Evolutionary conservation across 1,140 invertebrate genomes (phyloP).

Genomic region (Bombus difficillimus): DNA sequence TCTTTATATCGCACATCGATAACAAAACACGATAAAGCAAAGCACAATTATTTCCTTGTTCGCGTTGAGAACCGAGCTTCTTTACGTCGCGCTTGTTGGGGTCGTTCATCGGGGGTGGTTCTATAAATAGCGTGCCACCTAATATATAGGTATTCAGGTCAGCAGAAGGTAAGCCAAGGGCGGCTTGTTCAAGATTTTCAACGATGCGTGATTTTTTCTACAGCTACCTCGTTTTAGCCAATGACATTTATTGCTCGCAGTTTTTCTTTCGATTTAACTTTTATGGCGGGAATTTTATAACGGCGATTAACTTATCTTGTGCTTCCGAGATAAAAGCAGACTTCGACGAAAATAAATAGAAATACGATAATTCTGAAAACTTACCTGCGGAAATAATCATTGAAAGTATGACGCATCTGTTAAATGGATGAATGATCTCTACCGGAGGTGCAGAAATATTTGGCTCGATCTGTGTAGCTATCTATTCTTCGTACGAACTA

Average conservation of each 20-base stretch:
- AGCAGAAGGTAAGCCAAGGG: slow-evolving; percentile 75
- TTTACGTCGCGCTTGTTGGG: slow-evolving; percentile 56
- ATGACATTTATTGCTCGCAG: background rate
- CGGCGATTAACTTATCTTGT: background rate
- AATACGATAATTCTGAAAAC: background rate
- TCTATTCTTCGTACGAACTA: background rate
- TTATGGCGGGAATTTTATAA: background rate
- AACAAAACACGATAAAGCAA: background rate
- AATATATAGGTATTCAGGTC: slow-evolving; percentile 77
- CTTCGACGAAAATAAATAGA: background rate
- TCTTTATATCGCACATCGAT: background rate
- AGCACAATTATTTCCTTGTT: slow-evolving; percentile 5
- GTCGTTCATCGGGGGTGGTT: slow-evolving; percentile 75
- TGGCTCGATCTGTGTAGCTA: background rate
- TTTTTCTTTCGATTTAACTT: background rate
- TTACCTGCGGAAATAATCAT: slow-evolving; percentile 10
- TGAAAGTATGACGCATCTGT: background rate
- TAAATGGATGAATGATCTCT: background rate
- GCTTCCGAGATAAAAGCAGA: background rate
- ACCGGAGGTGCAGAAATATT: background rate
- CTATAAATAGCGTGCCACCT: slow-evolving; percentile 73
- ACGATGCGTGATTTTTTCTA: slow-evolving; percentile 32
- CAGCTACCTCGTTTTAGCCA: background rate
- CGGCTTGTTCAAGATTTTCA: slow-evolving; percentile 59
- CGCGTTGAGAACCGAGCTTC: slow-evolving; percentile 52